Evolutionary conservation across 2,888 invertebrate species (phyloP).

Genomic region (Agonopterix arenella): DNA sequence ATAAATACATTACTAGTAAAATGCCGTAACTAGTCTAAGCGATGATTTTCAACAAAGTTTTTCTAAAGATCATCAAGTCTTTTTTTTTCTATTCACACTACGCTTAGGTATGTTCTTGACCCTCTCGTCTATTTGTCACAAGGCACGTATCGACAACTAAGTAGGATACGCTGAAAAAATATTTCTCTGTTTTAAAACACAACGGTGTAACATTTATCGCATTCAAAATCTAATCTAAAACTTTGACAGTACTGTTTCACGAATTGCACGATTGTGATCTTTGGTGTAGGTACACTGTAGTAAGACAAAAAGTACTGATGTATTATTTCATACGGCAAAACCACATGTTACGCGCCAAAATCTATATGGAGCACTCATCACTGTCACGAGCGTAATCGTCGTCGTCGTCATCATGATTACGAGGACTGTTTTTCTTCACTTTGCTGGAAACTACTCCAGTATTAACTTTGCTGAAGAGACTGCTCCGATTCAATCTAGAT

Average conservation of each 20-base stretch:
- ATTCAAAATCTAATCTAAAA: slow-evolving; percentile 7
- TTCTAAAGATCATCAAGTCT: slow-evolving; percentile 15
- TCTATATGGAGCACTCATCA: slow-evolving; percentile 80
- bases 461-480: slow-evolving; percentile 62
- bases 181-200: slow-evolving; percentile 48
- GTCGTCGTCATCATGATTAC: slow-evolving; percentile 54
- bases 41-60: slow-evolving; percentile 33
- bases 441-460: slow-evolving; percentile 62
- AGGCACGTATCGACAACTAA: slow-evolving; percentile 59
- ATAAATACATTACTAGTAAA: slow-evolving; percentile 48
- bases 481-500: slow-evolving; percentile 50
- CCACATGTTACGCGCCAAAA: slow-evolving; percentile 18
- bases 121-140: slow-evolving; percentile 39
- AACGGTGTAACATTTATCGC: slow-evolving; percentile 4
- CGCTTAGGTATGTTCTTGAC: slow-evolving; percentile 1
- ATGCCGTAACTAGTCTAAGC: slow-evolving; percentile 60
- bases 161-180: slow-evolving; percentile 67
- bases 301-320: slow-evolving; percentile 9
- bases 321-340: slow-evolving; percentile 26
- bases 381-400: slow-evolving; percentile 76
- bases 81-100: slow-evolving; percentile 25
- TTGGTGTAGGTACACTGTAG: slow-evolving; percentile 45
- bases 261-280: slow-evolving; percentile 48
- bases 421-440: slow-evolving; percentile 41
- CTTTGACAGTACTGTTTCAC: slow-evolving; percentile 11